These are phyloP conservation scores for Myotis daubentonii DNA, from an alignment of 2,797 vertebrate genomes.

Conservation along the genomic window DNA sequence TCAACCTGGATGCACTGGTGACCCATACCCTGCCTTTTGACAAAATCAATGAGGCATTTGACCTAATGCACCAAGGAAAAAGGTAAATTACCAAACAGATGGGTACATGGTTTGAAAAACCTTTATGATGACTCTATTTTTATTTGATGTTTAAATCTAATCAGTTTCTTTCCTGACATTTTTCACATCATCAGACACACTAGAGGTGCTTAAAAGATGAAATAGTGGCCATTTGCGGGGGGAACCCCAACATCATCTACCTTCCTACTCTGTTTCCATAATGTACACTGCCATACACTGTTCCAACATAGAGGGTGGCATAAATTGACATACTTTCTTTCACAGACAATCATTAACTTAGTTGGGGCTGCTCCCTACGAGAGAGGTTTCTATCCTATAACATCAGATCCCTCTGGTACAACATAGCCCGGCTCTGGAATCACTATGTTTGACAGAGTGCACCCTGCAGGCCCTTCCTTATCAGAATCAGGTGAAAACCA, in stretches of 20 bases:
- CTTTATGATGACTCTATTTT: neutral
- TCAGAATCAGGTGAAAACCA: neutral
- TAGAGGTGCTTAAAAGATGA: neutral
- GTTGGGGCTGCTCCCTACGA: neutral
- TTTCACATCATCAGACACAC: neutral
- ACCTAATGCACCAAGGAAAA: constrained; percentile 87
- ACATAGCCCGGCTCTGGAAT: neutral
- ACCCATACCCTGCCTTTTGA: constrained; percentile 88
- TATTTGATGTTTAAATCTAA: constrained; percentile 25
- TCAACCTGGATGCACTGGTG: constrained; percentile 89
- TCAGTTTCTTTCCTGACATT: neutral
- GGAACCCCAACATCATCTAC: neutral
- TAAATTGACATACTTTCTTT: neutral
- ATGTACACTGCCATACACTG: neutral
- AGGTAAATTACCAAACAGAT: constrained; percentile 82
- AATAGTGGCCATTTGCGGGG: neutral
- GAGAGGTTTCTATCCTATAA: neutral
- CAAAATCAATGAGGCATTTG: constrained; percentile 89
- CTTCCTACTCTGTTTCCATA: constrained; percentile 3
- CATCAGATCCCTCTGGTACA: neutral
- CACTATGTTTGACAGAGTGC: neutral
- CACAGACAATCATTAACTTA: neutral
- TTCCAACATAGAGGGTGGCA: neutral
- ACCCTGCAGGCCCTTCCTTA: neutral
- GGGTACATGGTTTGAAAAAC: neutral